Evolutionary conservation across 2,113 vertebrate species (phyloP), one percentile per base, ranked within the genome.

Genomic region (Anoplopoma fimbria): DNA sequence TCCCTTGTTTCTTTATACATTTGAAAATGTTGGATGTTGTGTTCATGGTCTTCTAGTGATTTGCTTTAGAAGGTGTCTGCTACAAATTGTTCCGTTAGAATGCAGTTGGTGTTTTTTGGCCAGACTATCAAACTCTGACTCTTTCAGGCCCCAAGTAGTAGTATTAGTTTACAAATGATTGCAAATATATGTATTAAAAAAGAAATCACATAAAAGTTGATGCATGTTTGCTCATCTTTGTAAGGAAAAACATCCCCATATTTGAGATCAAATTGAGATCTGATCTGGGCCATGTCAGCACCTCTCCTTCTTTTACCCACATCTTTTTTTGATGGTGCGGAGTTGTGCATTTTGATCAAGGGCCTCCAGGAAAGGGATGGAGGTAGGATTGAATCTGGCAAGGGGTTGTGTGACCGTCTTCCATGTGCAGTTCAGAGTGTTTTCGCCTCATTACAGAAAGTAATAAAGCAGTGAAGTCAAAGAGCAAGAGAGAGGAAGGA

Each of bases 401-500:
- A 47, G 14, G 70, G 85, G 51, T 63, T 77, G 79, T 81, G 87
- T 60, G 82, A 82, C 84, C 86, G 75, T 82, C 85, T 88, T 85
- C 87, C 49, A 72, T 83, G 86, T 85, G 88, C 79, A 75, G 82
- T 78, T 91, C 86, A 75, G 73, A 83, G 90, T 90, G 92, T 93
- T 94, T 93, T 92, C 88, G 91, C 90, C 92, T 94, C 91, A 94
- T 95, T 94, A 93, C 90, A 89, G 91, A 91, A 92, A 92, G 92
- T 91, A 94, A 94, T 95, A 95, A 95, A 92, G 93, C 91, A 90
- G 89, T 67, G 86, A 93, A 94, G 93, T 93, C 90, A 94, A 91
- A 93, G 93, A 92, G 90, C 14, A 76, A 71, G 84, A 74, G 87
- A 47, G 87, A 86, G 91, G 82, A 93, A 93, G 90, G 89, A 93